Evolutionary conservation across 2,113 vertebrate species (phyloP).

Genomic region (Hystrix cristata): DNA sequence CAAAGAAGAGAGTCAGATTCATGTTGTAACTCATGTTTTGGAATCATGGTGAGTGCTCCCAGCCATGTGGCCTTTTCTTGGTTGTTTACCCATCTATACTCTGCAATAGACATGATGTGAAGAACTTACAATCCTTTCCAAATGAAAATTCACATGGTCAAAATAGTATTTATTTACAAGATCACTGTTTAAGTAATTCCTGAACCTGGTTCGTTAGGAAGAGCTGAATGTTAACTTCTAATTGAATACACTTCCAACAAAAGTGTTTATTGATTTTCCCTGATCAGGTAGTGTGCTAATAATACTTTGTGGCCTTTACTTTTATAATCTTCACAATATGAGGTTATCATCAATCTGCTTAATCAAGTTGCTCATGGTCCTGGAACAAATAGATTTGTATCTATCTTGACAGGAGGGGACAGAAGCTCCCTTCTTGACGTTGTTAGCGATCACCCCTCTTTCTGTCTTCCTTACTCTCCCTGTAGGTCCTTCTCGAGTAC

Average conservation of each 20-base stretch:
- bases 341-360: not conserved
- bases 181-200: not conserved
- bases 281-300: not conserved
- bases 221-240: not conserved
- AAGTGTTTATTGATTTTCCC: not conserved
- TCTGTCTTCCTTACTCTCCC: not conserved
- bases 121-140: not conserved
- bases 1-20: not conserved
- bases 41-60: not conserved
- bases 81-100: not conserved
- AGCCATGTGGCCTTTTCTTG: not conserved
- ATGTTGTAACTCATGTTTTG: constrained; percentile 23
- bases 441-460: not conserved
- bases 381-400: not conserved
- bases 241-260: not conserved
- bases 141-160: not conserved
- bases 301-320: not conserved
- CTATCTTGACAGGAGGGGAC: not conserved
- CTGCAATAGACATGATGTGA: not conserved
- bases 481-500: not conserved
- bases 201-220: not conserved
- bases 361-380: not conserved
- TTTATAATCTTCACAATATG: not conserved
- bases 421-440: not conserved
- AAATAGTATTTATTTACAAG: not conserved